Base-by-base conservation (phyloP, 2,888 invertebrate genomes). In the Drosophila atroscutellata region DNA sequence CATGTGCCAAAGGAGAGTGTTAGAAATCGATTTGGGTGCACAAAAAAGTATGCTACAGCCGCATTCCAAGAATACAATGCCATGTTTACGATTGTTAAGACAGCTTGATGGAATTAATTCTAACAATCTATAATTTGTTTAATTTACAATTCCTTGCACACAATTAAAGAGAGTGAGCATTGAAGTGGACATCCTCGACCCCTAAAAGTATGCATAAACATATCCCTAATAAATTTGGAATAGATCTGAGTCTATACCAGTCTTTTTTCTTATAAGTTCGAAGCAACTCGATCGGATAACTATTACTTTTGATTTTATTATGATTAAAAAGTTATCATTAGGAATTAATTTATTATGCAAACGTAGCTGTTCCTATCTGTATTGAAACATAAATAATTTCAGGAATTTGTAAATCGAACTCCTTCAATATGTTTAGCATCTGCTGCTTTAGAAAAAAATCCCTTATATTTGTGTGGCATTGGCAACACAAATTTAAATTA, bases 401-500 rank as follows among this genome's bases (percentile, higher is more conserved):
- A 42, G 2, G 18, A 9, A 6, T 18, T 4, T 3, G 1, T 15
- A 8, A 1, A 8, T n/a, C 13, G 1, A 28, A 47, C 24, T 11
- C 13, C 8, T n/a, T 37, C 18, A 36, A 15, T n/a, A 54, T 37
- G 28, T 13, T n/a, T 30, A 57, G 18, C 88, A 89, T 77, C 90
- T 83, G 83, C 58, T 63, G 26, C 37, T 67, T 52, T 39, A 7
- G 13, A 18, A 37, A 42, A 58, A 56, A 30, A 26, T 7, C 2
- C 7, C 72, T 58, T 20, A 11, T 20, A 20, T 32, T 34, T 20
- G 15, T 15, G 15, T 8, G n/a, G 11, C 28, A 42, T 42, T 47
- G 68, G 37, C 87, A 72, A 74, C 69, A 71, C 76, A 55, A 89
- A 90, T 90, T 60, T 60, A 60, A 81, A 74, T 81, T 83, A 86